phyloP scores from a whole-genome alignment of 2,113 vertebrate genomes.

The Siniperca knerii region DNA sequence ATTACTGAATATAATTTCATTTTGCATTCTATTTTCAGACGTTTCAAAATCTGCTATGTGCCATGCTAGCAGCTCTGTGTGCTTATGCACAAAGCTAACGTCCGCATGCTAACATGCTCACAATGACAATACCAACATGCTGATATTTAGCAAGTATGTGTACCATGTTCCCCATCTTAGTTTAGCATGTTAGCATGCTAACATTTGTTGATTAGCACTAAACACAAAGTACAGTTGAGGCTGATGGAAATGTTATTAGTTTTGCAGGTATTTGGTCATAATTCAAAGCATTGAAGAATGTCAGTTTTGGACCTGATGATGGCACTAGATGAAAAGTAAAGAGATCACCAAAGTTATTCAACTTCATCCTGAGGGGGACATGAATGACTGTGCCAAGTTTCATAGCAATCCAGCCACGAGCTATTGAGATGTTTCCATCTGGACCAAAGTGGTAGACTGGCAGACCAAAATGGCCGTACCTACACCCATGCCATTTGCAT shows the following conservation, averaged over 20 bases:
- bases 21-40: neutral
- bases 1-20: neutral
- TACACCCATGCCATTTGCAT: neutral
- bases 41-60: neutral
- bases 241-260: neutral
- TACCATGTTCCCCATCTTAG: neutral
- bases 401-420: neutral
- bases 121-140: neutral
- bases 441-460: neutral
- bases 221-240: neutral
- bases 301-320: too few species aligned
- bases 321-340: neutral
- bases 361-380: neutral
- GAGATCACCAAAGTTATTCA: neutral
- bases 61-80: neutral
- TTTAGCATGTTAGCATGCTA: neutral
- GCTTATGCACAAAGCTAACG: neutral
- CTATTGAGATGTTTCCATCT: neutral
- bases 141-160: neutral
- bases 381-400: neutral
- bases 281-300: neutral
- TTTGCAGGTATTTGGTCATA: neutral
- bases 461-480: neutral
- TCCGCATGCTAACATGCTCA: neutral
- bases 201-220: neutral